phyloP scores from a whole-genome alignment of 1,140 invertebrate genomes.

The Penaeus chinensis region DNA sequence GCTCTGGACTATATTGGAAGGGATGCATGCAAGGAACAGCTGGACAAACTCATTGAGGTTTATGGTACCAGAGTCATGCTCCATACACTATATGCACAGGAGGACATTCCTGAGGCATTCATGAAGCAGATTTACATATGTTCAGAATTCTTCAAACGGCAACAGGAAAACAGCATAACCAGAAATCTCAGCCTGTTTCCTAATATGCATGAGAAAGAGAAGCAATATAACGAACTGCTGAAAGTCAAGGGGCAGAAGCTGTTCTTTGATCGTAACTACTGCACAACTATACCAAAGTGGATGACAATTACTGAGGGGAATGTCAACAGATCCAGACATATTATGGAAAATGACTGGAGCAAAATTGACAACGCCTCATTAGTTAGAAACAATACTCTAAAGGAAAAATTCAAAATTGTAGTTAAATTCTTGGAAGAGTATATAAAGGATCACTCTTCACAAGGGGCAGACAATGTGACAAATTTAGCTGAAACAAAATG shows the following conservation, averaged over 20 bases:
- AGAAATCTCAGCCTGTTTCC: constrained; percentile 53
- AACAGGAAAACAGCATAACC: constrained; percentile 52
- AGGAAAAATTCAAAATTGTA: constrained; percentile 41
- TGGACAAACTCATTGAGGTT: constrained; percentile 10
- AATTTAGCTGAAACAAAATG: neutral
- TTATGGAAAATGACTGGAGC: constrained; percentile 54
- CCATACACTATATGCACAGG: constrained; percentile 73
- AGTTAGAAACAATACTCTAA: constrained; percentile 18
- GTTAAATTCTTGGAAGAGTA: constrained; percentile 7
- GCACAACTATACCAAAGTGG: constrained; percentile 33
- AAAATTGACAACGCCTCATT: constrained; percentile 37
- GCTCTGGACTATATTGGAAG: constrained; percentile 73
- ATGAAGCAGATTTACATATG: constrained; percentile 77
- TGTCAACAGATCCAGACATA: constrained; percentile 39
- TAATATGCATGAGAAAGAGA: constrained; percentile 34
- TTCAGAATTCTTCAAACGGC: constrained; percentile 74
- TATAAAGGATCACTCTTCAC: neutral
- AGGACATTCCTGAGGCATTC: constrained; percentile 77
- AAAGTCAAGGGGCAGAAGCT: constrained; percentile 44
- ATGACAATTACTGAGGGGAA: constrained; percentile 31
- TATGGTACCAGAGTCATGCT: constrained; percentile 52
- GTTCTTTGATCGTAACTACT: constrained; percentile 50
- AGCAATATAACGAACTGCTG: constrained; percentile 52
- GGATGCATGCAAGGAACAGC: constrained; percentile 1
- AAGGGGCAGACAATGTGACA: neutral